phyloP scores from a whole-genome alignment of 2,113 vertebrate species.

The Glaucidium brasilianum region DNA sequence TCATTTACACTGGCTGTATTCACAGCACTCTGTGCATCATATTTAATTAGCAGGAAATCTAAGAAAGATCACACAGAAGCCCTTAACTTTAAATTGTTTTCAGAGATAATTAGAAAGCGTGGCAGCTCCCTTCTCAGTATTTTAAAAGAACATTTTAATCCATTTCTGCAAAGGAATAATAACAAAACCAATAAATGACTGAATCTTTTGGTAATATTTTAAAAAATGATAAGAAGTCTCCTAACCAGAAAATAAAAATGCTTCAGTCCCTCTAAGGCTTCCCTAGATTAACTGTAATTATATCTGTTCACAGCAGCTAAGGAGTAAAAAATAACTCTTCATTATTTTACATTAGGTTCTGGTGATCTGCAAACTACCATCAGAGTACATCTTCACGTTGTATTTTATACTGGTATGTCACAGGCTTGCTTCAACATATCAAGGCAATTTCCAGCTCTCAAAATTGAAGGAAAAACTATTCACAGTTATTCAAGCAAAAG shows the following conservation, averaged over 20 bases:
- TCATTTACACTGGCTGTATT: background rate
- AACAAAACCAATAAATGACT: background rate
- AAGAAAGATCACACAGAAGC: background rate
- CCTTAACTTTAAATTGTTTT: constrained; percentile 31
- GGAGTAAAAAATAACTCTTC: background rate
- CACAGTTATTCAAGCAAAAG: background rate
- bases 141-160: background rate
- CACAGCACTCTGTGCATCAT: background rate
- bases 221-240: background rate
- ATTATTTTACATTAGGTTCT: background rate
- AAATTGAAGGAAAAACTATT: background rate
- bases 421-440: background rate
- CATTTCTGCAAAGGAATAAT: background rate
- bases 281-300: background rate
- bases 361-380: background rate
- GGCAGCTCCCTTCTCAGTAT: background rate
- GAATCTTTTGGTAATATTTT: background rate
- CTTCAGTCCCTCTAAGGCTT: background rate
- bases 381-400: background rate
- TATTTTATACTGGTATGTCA: background rate
- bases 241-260: background rate
- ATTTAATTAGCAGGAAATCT: constrained; percentile 28
- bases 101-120: constrained; percentile 22
- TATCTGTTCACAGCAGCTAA: background rate
- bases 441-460: background rate